Conservation (phyloP, 2,797 vertebrate species). For the Aplochiton taeniatus region DNA sequence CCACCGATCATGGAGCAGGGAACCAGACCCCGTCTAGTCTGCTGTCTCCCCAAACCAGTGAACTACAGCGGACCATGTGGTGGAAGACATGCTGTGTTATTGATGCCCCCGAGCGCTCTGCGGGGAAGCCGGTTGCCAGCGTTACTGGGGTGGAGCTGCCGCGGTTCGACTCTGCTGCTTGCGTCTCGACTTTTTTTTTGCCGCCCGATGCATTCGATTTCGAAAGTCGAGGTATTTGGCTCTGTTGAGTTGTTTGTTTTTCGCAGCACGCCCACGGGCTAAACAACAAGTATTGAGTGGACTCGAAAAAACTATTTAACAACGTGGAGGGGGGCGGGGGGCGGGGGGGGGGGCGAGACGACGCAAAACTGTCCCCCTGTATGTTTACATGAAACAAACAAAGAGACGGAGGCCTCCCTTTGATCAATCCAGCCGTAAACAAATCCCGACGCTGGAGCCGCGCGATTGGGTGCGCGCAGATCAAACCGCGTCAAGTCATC, state of each 20-base stretch:
- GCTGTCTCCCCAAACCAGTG: background rate
- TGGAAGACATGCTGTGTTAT: background rate
- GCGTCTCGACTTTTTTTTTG: too few relatives aligned
- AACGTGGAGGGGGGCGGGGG: too few relatives aligned
- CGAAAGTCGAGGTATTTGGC: too few relatives aligned
- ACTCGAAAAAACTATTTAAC: constrained; percentile 49
- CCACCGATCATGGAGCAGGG: constrained; percentile 16
- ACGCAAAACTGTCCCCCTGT: constrained; percentile 63
- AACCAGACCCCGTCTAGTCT: background rate
- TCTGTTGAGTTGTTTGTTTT: background rate
- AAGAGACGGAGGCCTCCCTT: constrained; percentile 65
- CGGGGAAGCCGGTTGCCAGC: too few relatives aligned
- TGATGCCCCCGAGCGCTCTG: background rate
- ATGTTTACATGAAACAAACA: constrained; percentile 72
- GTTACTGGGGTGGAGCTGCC: too few relatives aligned
- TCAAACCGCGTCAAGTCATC: constrained; percentile 77
- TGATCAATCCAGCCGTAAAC: constrained; percentile 78
- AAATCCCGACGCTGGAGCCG: constrained; percentile 67
- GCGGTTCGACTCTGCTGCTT: too few relatives aligned
- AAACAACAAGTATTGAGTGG: constrained; percentile 28
- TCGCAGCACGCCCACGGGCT: too few relatives aligned
- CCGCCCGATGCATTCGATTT: too few relatives aligned
- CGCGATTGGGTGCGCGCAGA: constrained; percentile 62
- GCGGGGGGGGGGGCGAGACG: constrained; percentile 15
- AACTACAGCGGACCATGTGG: background rate